phyloP scores from a whole-genome alignment of 2,113 vertebrate species.

The Beaufortia kweichowensis region DNA sequence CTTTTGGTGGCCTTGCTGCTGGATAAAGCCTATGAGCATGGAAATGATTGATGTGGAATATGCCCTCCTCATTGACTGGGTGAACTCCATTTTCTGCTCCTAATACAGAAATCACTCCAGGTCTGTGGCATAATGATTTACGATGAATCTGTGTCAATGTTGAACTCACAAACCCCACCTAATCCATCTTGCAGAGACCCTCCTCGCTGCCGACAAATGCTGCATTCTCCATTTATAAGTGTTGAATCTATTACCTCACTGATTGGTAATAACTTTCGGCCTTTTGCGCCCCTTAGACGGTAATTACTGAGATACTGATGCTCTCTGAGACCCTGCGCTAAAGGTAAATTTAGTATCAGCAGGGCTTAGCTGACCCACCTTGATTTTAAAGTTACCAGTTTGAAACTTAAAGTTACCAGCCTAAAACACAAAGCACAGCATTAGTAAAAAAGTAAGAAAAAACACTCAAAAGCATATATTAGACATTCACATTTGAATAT shows the following conservation, averaged over 20 bases:
- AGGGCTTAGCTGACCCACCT: conserved; percentile 40
- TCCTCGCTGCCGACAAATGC: conserved; percentile 62
- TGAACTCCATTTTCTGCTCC: conserved; percentile 83
- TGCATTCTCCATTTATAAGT: conserved; percentile 69
- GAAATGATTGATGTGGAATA: conserved; percentile 81
- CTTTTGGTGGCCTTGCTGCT: conserved; percentile 68
- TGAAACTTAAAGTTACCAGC: conserved; percentile 1
- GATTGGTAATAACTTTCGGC: conserved; percentile 80
- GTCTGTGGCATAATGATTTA: conserved; percentile 83
- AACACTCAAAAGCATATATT: neutral
- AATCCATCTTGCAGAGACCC: conserved; percentile 81
- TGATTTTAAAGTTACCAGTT: conserved; percentile 40
- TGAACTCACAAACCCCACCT: conserved; percentile 79
- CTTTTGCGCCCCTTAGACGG: conserved; percentile 71
- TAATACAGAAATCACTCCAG: conserved; percentile 83
- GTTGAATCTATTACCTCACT: conserved; percentile 80
- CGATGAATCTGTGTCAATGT: conserved; percentile 84
- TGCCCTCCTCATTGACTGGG: conserved; percentile 81
- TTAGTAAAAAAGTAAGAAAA: neutral
- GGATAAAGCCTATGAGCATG: conserved; percentile 74
- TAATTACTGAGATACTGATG: conserved; percentile 78
- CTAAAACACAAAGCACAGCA: neutral
- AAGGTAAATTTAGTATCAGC: conserved; percentile 43
- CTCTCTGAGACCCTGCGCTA: conserved; percentile 49
- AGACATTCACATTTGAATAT: conserved; percentile 37